Evolutionary conservation across 2,113 vertebrate genomes (phyloP).

Genomic region (Ictidomys tridecemlineatus): DNA sequence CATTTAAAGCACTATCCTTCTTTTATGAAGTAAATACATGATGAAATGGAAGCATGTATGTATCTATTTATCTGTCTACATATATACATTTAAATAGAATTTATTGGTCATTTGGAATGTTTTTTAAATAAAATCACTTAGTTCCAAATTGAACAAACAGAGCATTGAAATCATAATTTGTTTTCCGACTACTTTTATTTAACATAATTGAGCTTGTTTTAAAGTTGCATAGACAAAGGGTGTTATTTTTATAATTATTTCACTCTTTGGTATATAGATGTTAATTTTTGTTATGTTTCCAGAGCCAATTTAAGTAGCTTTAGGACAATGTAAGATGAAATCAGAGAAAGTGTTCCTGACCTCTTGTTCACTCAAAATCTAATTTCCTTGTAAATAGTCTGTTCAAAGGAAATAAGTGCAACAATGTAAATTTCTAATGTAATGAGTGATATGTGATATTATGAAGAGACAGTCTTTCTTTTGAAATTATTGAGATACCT

Average conservation of each 20-base stretch:
- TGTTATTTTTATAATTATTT: constrained; percentile 52
- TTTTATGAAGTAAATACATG: background rate
- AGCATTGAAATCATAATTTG: background rate
- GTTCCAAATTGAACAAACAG: background rate
- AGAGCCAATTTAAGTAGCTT: constrained; percentile 39
- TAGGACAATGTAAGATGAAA: constrained; percentile 61
- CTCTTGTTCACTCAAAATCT: constrained; percentile 50
- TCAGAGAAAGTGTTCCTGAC: background rate
- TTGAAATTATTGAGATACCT: constrained; percentile 51
- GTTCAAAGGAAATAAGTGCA: constrained; percentile 38
- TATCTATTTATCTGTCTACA: fast-evolving
- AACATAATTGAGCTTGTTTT: background rate
- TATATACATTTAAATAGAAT: background rate
- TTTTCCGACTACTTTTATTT: background rate
- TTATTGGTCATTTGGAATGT: background rate
- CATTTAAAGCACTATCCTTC: background rate
- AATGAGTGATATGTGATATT: background rate
- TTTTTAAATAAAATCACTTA: background rate
- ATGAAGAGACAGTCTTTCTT: constrained; percentile 1
- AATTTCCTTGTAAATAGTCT: constrained; percentile 76
- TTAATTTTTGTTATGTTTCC: constrained; percentile 62
- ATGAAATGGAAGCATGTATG: background rate
- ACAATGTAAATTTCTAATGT: constrained; percentile 35
- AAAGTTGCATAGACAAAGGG: background rate
- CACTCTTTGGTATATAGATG: background rate